Percentiles rank a stretch among this genome's conserved stretches.
Conservation (phyloP, 2,888 invertebrate species). For the Seira musarum region DNA sequence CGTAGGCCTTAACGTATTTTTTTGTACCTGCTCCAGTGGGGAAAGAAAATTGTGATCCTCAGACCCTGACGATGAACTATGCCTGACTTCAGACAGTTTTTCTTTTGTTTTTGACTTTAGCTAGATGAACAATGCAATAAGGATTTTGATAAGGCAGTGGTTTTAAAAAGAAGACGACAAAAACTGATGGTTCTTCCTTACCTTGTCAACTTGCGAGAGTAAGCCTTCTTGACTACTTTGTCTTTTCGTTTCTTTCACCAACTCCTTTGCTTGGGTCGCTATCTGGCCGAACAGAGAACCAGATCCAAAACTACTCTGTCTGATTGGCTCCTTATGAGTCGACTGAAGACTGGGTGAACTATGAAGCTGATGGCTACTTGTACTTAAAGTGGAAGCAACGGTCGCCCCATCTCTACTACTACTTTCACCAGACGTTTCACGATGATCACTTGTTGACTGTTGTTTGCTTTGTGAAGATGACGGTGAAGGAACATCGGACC, state of each 20-base stretch:
- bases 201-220: conserved; percentile 92
- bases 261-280: conserved; percentile 89
- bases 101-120: conserved; percentile 79
- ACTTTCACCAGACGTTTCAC: neutral
- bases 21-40: conserved; percentile 85
- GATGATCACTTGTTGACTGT: conserved; percentile 22
- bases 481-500: conserved; percentile 36
- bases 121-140: conserved; percentile 70
- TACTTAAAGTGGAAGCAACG: conserved; percentile 78
- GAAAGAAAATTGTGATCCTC: conserved; percentile 84
- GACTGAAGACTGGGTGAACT: conserved; percentile 76
- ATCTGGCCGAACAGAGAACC: conserved; percentile 88
- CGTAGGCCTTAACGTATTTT: neutral
- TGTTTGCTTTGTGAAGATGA: neutral
- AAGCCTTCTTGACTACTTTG: conserved; percentile 90
- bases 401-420: conserved; percentile 72
- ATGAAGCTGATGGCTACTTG: conserved; percentile 72
- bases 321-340: conserved; percentile 71
- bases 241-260: conserved; percentile 88
- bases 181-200: too few relatives aligned
- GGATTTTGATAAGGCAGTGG: too few relatives aligned
- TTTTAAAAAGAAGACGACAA: too few relatives aligned
- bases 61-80: conserved; percentile 65
- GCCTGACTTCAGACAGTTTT: conserved; percentile 77
- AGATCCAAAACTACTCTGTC: conserved; percentile 69